phyloP scores from a whole-genome alignment of 2,797 vertebrate species.

The Lacerta viridis region DNA sequence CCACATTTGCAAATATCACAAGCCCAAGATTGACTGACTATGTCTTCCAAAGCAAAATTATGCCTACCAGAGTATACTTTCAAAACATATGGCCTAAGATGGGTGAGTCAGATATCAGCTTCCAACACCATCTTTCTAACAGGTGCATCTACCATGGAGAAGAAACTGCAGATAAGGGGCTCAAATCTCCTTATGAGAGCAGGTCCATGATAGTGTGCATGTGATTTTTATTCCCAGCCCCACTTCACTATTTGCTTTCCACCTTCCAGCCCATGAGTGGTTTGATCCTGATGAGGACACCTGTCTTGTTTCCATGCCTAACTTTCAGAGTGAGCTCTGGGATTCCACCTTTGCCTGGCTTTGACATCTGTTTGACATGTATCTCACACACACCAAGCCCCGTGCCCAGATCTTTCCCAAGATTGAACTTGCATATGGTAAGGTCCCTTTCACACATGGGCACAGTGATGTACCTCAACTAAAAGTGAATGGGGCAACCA shows the following conservation, averaged over 20 bases:
- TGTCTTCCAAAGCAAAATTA: not conserved
- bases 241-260: not conserved
- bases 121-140: not conserved
- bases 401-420: not conserved
- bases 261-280: not conserved
- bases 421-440: not conserved
- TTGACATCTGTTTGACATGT: not conserved
- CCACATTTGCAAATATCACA: not conserved
- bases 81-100: not conserved
- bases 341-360: not conserved
- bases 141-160: not conserved
- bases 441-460: not conserved
- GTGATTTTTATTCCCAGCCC: not conserved
- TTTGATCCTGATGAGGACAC: not conserved
- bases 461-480: not conserved
- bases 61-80: too few species aligned
- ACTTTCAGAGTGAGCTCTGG: not conserved
- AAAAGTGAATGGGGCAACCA: not conserved
- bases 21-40: not conserved
- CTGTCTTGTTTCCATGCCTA: not conserved
- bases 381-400: too few species aligned
- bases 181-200: not conserved
- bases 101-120: not conserved
- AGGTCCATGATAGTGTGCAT: not conserved
- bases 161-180: not conserved